Conservation (phyloP, 2,113 vertebrate species). For the Corvus hawaiiensis region DNA sequence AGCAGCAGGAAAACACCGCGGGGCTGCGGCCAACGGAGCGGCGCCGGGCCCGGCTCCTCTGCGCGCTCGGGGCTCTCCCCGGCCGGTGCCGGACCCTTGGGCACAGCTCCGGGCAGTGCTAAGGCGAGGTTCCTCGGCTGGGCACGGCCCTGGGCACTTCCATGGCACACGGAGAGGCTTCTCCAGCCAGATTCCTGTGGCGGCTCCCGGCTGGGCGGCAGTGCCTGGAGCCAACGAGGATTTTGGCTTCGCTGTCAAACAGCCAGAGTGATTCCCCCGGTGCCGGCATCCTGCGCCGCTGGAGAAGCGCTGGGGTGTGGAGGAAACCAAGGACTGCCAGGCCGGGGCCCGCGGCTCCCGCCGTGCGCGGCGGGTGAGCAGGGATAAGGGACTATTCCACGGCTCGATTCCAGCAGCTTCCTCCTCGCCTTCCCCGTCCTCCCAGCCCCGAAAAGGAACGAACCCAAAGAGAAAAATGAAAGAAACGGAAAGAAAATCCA, state of each 20-base stretch:
- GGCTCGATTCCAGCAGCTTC: constrained; percentile 8
- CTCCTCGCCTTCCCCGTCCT: background rate
- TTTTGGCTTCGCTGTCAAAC: rapidly evolving
- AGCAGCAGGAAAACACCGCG: constrained; percentile 16
- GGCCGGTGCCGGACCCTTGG: background rate
- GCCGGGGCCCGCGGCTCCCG: background rate
- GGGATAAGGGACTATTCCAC: background rate
- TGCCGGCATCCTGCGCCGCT: background rate
- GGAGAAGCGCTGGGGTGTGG: background rate
- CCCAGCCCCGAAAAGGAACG: background rate
- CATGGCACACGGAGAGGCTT: background rate
- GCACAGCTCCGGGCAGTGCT: background rate
- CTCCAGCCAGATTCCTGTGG: background rate
- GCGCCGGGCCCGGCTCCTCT: background rate
- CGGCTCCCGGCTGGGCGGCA: background rate
- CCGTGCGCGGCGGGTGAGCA: rapidly evolving
- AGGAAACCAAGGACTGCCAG: background rate
- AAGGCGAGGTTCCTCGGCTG: background rate
- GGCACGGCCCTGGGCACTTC: background rate
- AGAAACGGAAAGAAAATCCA: background rate
- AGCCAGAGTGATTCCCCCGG: rapidly evolving
- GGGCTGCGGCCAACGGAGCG: background rate
- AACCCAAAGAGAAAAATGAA: background rate
- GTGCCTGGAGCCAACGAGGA: background rate
- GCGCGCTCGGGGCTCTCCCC: rapidly evolving